phyloP scores from a whole-genome alignment of 2,113 vertebrate species.

The Eurystomus gularis region DNA sequence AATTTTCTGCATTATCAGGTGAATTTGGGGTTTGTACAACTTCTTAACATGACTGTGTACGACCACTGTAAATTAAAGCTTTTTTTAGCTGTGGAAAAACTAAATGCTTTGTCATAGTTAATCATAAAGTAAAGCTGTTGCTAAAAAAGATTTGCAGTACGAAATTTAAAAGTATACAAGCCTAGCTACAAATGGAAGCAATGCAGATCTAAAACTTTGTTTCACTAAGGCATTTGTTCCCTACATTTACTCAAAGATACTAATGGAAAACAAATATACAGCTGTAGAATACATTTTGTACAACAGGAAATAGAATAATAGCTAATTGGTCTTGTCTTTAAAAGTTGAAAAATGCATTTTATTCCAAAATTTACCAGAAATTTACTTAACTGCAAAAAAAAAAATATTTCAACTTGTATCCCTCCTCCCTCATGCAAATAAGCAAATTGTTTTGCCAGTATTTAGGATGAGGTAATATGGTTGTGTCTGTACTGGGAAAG shows the following conservation, averaged over 20 bases:
- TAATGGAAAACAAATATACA: not conserved
- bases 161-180: not conserved
- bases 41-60: not conserved
- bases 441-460: not conserved
- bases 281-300: not conserved
- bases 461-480: not conserved
- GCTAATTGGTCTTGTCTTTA: not conserved
- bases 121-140: not conserved
- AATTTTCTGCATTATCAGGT: not conserved
- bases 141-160: not conserved
- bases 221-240: not conserved
- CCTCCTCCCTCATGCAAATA: not conserved
- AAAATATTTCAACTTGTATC: not conserved
- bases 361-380: not conserved
- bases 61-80: not conserved
- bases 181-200: not conserved
- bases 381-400: not conserved
- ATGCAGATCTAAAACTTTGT: not conserved
- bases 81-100: not conserved
- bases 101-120: not conserved
- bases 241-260: not conserved
- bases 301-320: not conserved
- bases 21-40: not conserved
- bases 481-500: not conserved
- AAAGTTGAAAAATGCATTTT: not conserved